Evolutionary conservation across 2,797 vertebrate genomes (phyloP).

Genomic region (Sciurus vulgaris): DNA sequence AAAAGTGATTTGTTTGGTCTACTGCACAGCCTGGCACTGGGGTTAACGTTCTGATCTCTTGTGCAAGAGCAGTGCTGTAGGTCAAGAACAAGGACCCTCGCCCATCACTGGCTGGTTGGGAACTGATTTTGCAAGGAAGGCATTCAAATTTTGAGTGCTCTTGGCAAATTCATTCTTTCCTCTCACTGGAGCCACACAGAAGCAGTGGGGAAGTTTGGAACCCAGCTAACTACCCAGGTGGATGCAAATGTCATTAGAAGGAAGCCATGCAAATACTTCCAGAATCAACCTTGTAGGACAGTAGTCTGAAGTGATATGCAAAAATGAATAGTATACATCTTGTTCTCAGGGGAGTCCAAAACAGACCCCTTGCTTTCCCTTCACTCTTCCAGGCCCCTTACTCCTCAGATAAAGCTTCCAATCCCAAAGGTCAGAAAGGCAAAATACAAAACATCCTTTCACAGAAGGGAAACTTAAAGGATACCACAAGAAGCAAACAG

Average conservation of each 20-base stretch:
- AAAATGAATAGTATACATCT: conserved; percentile 17
- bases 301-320: conserved; percentile 20
- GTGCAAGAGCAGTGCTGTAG: neutral
- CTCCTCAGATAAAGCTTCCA: neutral
- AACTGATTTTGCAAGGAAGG: neutral
- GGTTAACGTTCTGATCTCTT: neutral
- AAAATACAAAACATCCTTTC: conserved; percentile 65
- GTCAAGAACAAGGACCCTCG: neutral
- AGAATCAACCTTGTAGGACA: neutral
- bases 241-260: conserved; percentile 65
- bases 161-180: neutral
- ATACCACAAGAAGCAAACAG: conserved; percentile 57
- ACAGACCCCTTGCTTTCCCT: neutral
- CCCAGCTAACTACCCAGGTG: neutral
- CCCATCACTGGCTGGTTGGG: neutral
- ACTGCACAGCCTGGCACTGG: neutral
- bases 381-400: neutral
- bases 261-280: conserved; percentile 65
- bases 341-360: neutral
- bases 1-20: neutral
- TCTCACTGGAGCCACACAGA: neutral
- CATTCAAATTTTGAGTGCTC: neutral
- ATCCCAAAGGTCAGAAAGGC: conserved; percentile 42
- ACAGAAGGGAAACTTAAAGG: conserved; percentile 11
- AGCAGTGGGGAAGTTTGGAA: neutral